These are phyloP conservation scores for Agrotis clavis DNA, from an alignment of 2,888 invertebrate genomes.

Conservation along the genomic window DNA sequence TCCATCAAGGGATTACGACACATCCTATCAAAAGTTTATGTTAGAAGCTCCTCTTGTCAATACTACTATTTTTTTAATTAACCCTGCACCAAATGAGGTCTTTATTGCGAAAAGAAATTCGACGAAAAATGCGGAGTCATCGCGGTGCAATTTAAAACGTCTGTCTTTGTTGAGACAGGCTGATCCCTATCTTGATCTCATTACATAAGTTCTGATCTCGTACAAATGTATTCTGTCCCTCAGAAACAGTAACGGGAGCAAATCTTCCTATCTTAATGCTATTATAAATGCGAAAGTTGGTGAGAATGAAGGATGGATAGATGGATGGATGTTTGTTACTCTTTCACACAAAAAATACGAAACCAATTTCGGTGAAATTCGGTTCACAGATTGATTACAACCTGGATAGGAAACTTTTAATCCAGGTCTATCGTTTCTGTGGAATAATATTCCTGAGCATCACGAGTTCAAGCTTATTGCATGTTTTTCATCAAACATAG, in stretches of 20 bases:
- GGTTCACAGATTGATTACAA: too few species aligned
- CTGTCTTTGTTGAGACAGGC: constrained; percentile 73
- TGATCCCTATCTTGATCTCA: constrained; percentile 79
- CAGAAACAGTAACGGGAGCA: constrained; percentile 50
- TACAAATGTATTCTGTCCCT: constrained; percentile 48
- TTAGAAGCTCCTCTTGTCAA: constrained; percentile 19
- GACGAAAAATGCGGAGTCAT: constrained; percentile 79
- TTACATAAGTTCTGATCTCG: constrained; percentile 77
- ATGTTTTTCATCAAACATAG: too few species aligned
- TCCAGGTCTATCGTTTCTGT: too few species aligned
- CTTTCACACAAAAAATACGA: too few species aligned
- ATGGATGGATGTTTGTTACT: too few species aligned
- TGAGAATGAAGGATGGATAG: too few species aligned
- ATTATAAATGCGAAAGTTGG: too few species aligned
- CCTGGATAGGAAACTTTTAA: too few species aligned
- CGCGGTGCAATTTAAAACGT: constrained; percentile 83
- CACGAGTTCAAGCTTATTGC: too few species aligned
- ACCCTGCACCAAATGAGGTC: constrained; percentile 73
- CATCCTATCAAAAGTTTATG: background rate
- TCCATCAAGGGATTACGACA: background rate
- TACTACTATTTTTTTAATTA: constrained; percentile 69
- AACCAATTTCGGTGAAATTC: too few species aligned
- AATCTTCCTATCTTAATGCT: constrained; percentile 9
- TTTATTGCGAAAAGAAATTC: constrained; percentile 82
- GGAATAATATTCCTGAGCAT: too few species aligned